Evolutionary conservation across 1,140 invertebrate genomes (phyloP).

Genomic region (Cotesia chilonis): DNA sequence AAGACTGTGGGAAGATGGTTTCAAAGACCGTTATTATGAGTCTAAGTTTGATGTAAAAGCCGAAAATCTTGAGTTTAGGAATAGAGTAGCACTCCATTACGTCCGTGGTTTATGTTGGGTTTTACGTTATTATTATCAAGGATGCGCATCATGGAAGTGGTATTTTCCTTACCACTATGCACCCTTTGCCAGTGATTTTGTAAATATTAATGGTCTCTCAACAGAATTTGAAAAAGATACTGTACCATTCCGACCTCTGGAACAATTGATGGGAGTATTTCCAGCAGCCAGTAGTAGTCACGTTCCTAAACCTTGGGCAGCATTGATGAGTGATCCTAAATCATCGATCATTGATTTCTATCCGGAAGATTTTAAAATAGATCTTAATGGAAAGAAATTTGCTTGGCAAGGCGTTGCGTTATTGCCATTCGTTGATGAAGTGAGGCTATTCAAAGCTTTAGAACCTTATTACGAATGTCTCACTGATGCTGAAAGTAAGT

Average conservation of each 20-base stretch:
- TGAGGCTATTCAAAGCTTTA: constrained; percentile 87
- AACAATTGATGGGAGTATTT: constrained; percentile 99
- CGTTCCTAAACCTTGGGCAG: constrained; percentile 93
- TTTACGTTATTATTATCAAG: constrained; percentile 98
- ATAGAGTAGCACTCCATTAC: constrained; percentile 92
- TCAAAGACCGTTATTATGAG: constrained; percentile 97
- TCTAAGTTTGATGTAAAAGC: constrained; percentile 92
- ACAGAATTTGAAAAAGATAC: constrained; percentile 90
- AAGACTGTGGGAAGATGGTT: constrained; percentile 95
- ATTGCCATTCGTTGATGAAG: constrained; percentile 97
- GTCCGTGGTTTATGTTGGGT: constrained; percentile 98
- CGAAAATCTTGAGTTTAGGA: constrained; percentile 82
- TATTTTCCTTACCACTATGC: constrained; percentile 99
- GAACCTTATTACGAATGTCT: constrained; percentile 81
- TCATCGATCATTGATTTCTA: constrained; percentile 99
- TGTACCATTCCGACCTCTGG: constrained; percentile 92
- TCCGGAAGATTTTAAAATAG: constrained; percentile 97
- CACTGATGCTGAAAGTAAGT: constrained; percentile 80
- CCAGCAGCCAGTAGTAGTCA: constrained; percentile 95
- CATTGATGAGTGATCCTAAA: constrained; percentile 90
- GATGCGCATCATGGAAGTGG: constrained; percentile 99
- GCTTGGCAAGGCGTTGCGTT: constrained; percentile 99
- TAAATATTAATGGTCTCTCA: constrained; percentile 86
- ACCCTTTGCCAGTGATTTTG: constrained; percentile 99
- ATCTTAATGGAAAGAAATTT: constrained; percentile 99